A percentile compares a stretch with the other conserved stretches of the same genome.
phyloP scores from a whole-genome alignment of 2,888 invertebrate species.

The Chalcosyrphus nemorum region DNA sequence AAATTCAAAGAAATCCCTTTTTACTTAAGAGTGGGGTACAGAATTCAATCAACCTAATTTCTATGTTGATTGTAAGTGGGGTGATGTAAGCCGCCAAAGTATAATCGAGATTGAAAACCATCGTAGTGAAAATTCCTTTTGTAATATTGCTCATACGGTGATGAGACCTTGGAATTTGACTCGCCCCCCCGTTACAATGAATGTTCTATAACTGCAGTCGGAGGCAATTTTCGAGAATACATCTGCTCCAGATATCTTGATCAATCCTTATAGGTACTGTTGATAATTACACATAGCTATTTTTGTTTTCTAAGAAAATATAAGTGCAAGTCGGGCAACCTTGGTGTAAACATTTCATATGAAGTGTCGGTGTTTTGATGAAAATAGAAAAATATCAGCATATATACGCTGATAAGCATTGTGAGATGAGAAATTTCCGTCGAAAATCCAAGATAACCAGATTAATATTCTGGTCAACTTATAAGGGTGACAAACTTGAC shows the following conservation, averaged over 20 bases:
- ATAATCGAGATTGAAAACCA: background rate
- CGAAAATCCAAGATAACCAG: too few species aligned
- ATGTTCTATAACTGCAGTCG: background rate
- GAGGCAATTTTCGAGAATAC: background rate
- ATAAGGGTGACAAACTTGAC: too few species aligned
- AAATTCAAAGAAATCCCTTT: background rate
- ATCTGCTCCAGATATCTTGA: background rate
- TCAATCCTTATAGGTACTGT: background rate
- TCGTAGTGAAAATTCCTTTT: background rate
- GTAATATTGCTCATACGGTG: background rate
- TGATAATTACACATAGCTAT: background rate
- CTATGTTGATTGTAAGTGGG: background rate
- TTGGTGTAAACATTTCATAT: too few species aligned
- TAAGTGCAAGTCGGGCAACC: too few species aligned
- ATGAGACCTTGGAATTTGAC: background rate
- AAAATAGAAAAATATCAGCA: too few species aligned
- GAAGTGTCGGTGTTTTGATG: too few species aligned
- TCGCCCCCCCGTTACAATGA: too few species aligned
- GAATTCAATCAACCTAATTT: background rate
- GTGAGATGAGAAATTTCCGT: too few species aligned
- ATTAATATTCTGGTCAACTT: too few species aligned
- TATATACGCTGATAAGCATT: too few species aligned
- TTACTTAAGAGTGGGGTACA: background rate
- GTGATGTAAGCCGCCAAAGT: background rate
- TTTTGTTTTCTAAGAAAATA: too few species aligned